phyloP scores from a whole-genome alignment of 2,113 vertebrate species.

The Nestor notabilis region DNA sequence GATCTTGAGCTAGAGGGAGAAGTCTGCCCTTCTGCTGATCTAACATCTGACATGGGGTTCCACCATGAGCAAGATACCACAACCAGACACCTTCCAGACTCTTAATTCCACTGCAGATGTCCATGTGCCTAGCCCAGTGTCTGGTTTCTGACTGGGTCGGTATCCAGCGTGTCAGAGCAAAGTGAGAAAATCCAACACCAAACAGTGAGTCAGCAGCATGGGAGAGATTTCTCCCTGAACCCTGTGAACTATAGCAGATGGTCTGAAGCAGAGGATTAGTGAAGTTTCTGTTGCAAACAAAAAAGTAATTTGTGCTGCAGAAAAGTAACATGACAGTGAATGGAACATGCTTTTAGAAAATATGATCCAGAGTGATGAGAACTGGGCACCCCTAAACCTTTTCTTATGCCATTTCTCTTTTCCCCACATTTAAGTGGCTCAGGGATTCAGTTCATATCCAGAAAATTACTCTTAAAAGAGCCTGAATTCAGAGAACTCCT shows the following conservation, averaged over 20 bases:
- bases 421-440: neutral
- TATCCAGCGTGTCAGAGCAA: neutral
- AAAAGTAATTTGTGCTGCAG: neutral
- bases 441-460: neutral
- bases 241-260: neutral
- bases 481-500: neutral
- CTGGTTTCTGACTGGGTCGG: neutral
- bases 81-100: neutral
- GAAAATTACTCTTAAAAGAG: neutral
- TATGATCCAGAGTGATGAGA: neutral
- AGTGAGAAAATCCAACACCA: neutral
- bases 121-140: neutral
- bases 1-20: neutral
- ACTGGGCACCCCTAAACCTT: neutral
- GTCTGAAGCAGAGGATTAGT: neutral
- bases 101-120: fast-evolving
- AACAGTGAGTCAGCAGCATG: neutral
- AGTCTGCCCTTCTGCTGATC: neutral
- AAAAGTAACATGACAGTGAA: neutral
- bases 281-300: neutral
- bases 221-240: neutral
- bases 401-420: neutral
- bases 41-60: neutral
- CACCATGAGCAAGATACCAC: neutral
- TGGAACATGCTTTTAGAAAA: neutral